These are phyloP conservation scores for Aphelocoma coerulescens DNA, from an alignment of 2,113 vertebrate species.

Conservation along the genomic window DNA sequence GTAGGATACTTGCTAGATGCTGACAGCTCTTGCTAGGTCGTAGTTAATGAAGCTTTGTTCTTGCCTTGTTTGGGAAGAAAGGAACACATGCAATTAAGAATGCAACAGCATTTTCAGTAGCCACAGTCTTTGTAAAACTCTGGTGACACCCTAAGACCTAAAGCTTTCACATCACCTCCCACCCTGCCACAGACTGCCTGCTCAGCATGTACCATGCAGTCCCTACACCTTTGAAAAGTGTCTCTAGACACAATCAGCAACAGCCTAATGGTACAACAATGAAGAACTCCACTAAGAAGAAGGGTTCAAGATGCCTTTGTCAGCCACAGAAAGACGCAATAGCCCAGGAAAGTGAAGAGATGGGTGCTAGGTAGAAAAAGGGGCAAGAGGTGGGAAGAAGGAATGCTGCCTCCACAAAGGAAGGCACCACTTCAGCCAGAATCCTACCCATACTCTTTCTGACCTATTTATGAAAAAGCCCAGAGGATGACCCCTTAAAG, in stretches of 20 bases:
- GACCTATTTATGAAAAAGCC: background rate
- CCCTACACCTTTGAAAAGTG: background rate
- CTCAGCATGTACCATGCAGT: background rate
- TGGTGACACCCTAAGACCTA: background rate
- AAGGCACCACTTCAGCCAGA: background rate
- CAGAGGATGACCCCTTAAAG: background rate
- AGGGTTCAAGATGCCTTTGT: background rate
- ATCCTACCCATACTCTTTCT: background rate
- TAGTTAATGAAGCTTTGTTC: background rate
- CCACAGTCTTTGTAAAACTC: background rate
- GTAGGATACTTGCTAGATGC: background rate
- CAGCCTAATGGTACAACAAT: background rate
- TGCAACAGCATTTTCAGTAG: background rate
- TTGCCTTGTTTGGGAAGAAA: background rate
- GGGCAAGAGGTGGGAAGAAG: background rate
- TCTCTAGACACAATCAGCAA: background rate
- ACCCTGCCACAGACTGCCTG: background rate
- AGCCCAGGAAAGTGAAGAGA: background rate
- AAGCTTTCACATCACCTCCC: background rate
- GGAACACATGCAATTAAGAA: background rate
- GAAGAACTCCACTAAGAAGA: background rate
- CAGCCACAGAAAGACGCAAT: background rate
- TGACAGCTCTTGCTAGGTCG: background rate
- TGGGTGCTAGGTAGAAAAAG: background rate
- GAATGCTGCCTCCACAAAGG: background rate